Conservation (phyloP, 1,140 invertebrate genomes). For the Calosoma granatense region DNA sequence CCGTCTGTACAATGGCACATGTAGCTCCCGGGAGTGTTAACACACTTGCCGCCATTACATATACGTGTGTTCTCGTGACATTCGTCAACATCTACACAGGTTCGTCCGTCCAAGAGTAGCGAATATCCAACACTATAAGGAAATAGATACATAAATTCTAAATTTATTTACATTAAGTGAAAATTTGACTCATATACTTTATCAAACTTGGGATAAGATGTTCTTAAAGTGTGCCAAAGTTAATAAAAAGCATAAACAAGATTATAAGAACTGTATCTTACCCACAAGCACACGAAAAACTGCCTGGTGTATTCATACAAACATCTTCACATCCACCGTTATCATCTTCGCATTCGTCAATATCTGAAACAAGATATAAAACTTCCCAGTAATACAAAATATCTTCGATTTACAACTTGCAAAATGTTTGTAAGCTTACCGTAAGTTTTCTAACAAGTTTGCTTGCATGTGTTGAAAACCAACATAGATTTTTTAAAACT, state of each 20-base stretch:
- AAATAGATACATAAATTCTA: not conserved
- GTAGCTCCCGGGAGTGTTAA: slow-evolving; percentile 66
- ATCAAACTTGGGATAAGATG: no score
- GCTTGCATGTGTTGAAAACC: no score
- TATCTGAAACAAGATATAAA: slow-evolving; percentile 44
- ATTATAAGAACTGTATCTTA: slow-evolving; percentile 22
- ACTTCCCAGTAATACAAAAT: slow-evolving; percentile 1
- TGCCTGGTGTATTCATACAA: slow-evolving; percentile 62
- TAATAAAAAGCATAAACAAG: not conserved
- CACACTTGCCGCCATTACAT: slow-evolving; percentile 76
- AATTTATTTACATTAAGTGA: no score
- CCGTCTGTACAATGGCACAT: slow-evolving; percentile 68
- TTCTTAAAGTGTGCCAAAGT: not conserved
- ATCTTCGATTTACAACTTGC: not conserved
- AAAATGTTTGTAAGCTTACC: not conserved
- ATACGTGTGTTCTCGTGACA: slow-evolving; percentile 67
- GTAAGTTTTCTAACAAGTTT: no score
- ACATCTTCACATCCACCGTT: slow-evolving; percentile 48
- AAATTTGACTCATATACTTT: no score
- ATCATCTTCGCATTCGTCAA: slow-evolving; percentile 63
- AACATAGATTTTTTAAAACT: no score
- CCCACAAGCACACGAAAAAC: slow-evolving; percentile 43
- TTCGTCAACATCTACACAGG: slow-evolving; percentile 60
- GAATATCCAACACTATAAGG: slow-evolving; percentile 42
- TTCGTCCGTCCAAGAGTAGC: slow-evolving; percentile 47